Conservation (phyloP, 2,113 vertebrate genomes). For the Reinhardtius hippoglossoides region DNA sequence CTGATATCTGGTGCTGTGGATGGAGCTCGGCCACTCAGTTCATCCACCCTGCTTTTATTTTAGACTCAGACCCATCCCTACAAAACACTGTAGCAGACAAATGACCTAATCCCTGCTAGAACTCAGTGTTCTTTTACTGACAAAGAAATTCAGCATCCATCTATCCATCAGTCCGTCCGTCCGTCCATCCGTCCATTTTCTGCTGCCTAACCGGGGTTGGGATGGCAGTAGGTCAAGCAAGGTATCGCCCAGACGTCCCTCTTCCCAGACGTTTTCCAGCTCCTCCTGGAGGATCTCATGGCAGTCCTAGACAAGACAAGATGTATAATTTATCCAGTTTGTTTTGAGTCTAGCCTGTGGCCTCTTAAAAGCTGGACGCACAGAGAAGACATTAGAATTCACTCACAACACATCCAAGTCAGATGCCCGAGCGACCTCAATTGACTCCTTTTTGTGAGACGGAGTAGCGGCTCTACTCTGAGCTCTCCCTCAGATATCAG, state of each 20-base stretch:
- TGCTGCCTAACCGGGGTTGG: not conserved
- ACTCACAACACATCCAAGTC: too few species aligned
- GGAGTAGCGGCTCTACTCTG: too few species aligned
- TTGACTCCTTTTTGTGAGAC: too few species aligned
- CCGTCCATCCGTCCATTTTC: not conserved
- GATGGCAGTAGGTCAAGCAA: not conserved
- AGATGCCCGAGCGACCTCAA: too few species aligned
- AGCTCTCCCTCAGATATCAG: too few species aligned
- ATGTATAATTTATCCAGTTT: too few species aligned
- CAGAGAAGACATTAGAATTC: too few species aligned
- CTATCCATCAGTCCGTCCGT: not conserved
- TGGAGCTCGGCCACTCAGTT: constrained; percentile 23
- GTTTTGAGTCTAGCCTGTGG: too few species aligned
- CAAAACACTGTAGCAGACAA: not conserved
- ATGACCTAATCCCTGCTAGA: not conserved
- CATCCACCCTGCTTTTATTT: constrained; percentile 37
- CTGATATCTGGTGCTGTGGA: constrained; percentile 33
- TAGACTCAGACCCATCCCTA: not conserved
- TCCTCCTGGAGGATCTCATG: not conserved
- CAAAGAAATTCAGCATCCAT: not conserved
- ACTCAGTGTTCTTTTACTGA: not conserved
- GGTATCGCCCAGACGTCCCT: not conserved
- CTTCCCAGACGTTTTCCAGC: not conserved
- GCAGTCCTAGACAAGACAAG: not conserved
- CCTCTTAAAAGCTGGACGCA: too few species aligned